phyloP scores from a whole-genome alignment of 2,797 vertebrate genomes.

The Loriculus beryllinus region DNA sequence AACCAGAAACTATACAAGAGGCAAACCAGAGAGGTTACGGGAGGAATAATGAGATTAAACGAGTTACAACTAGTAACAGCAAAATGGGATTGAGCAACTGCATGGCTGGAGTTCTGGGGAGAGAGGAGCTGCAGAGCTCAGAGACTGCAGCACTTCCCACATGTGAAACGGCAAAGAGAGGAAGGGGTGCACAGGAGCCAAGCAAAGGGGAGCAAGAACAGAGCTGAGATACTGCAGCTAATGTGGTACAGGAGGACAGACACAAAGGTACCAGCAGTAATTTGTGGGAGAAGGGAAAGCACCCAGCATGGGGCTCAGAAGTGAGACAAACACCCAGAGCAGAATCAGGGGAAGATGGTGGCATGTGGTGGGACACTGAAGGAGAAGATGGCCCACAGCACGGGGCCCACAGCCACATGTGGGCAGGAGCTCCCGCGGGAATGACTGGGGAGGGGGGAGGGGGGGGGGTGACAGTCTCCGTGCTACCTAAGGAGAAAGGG shows the following conservation, averaged over 20 bases:
- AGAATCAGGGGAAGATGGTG: background rate
- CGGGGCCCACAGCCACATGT: background rate
- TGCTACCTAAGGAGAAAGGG: background rate
- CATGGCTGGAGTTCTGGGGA: accelerated
- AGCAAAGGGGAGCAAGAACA: background rate
- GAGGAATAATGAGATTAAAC: background rate
- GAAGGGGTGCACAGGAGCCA: background rate
- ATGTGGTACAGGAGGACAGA: accelerated
- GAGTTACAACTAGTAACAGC: background rate
- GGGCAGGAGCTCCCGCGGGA: background rate
- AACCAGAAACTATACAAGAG: background rate
- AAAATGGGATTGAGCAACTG: background rate
- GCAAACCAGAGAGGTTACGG: background rate
- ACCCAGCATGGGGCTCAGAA: background rate
- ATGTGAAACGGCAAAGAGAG: background rate
- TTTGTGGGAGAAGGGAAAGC: background rate
- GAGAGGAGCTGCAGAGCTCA: background rate
- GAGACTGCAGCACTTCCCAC: background rate
- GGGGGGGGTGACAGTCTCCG: too few relatives aligned
- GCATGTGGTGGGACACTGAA: background rate
- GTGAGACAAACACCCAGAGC: background rate
- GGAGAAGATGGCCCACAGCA: too few relatives aligned
- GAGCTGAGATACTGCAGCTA: background rate
- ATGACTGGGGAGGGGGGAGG: background rate
- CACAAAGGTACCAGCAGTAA: background rate